Evolutionary conservation across 2,797 vertebrate genomes (phyloP).

Genomic region (Crax fasciolata): DNA sequence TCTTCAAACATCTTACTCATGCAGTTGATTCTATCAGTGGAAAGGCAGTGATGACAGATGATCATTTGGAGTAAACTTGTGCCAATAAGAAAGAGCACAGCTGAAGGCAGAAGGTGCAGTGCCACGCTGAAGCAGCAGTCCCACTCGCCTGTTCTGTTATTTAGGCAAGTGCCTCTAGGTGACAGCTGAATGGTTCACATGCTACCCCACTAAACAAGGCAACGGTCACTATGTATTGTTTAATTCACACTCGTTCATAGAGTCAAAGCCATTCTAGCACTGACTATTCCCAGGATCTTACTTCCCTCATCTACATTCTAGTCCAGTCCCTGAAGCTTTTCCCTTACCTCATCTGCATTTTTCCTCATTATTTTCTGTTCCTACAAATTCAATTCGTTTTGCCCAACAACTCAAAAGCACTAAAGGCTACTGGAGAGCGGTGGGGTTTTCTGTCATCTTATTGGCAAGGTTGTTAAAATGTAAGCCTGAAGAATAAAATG

Average conservation of each 20-base stretch:
- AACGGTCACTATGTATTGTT: slow-evolving; percentile 29
- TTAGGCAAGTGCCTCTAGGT: neutral
- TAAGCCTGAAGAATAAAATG: neutral
- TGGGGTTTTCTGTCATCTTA: neutral
- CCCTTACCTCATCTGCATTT: slow-evolving; percentile 38
- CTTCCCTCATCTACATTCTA: slow-evolving; percentile 34
- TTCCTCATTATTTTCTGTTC: slow-evolving; percentile 46
- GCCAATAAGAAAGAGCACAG: neutral
- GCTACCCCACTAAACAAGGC: neutral
- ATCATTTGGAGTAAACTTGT: neutral
- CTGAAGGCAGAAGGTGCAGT: neutral
- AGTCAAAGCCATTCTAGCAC: neutral
- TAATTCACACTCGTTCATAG: neutral
- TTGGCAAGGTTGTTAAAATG: slow-evolving; percentile 1
- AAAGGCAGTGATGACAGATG: neutral
- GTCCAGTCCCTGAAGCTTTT: neutral
- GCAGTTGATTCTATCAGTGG: neutral
- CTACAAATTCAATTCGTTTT: slow-evolving; percentile 39
- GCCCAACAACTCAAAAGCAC: slow-evolving; percentile 9
- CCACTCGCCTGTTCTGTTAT: neutral
- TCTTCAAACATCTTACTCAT: neutral
- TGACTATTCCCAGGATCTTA: neutral
- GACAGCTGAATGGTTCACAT: neutral
- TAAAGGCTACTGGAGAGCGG: slow-evolving; percentile 5
- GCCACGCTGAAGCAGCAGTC: neutral